Base-by-base conservation (phyloP, 2,888 invertebrate genomes). In the Megamerina dolium region DNA sequence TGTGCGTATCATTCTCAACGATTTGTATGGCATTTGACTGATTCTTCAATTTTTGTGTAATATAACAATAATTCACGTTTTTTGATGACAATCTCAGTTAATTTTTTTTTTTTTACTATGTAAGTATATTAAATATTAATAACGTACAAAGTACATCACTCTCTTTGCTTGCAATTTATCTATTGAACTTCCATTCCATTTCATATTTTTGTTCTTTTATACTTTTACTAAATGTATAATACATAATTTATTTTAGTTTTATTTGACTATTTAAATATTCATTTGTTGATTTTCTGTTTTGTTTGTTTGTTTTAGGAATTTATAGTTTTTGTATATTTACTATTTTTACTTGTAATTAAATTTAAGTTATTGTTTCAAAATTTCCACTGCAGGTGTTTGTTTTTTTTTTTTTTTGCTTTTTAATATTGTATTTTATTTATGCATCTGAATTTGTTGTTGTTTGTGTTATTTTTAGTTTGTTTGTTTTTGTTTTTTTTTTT, bases 21-120 rank as follows among this genome's bases (percentile, higher is more conserved):
- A 34, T 17, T 34, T 34, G 18, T 17, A 34, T 34, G 34, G 34
- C 34, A 34, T 34, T 34, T n/a, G n/a, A n/a, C n/a, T n/a, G n/a
- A n/a, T n/a, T n/a, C n/a, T n/a, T n/a, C n/a, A n/a, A n/a, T n/a
- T n/a, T n/a, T n/a, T n/a, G n/a, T n/a, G n/a, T n/a, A n/a, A n/a
- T n/a, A n/a, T n/a, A n/a, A n/a, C n/a, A n/a, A n/a, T n/a, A n/a
- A n/a, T n/a, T n/a, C n/a, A n/a, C n/a, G n/a, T n/a, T n/a, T n/a
- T n/a, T n/a, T n/a, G n/a, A n/a, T n/a, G n/a, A n/a, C n/a, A n/a
- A n/a, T n/a, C n/a, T n/a, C n/a, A n/a, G n/a, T n/a, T 31, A 9
- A 4, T 31, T 31, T 4, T 4, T 31, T n/a, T 13, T 31, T 31
- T 31, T 30, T 30, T 6, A n/a, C 6, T n/a, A n/a, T n/a, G n/a